Percentiles rank a stretch among this genome's conserved stretches.
These are phyloP conservation scores for Buphagus erythrorhynchus DNA, from an alignment of 2,797 vertebrate species.

Conservation along the genomic window DNA sequence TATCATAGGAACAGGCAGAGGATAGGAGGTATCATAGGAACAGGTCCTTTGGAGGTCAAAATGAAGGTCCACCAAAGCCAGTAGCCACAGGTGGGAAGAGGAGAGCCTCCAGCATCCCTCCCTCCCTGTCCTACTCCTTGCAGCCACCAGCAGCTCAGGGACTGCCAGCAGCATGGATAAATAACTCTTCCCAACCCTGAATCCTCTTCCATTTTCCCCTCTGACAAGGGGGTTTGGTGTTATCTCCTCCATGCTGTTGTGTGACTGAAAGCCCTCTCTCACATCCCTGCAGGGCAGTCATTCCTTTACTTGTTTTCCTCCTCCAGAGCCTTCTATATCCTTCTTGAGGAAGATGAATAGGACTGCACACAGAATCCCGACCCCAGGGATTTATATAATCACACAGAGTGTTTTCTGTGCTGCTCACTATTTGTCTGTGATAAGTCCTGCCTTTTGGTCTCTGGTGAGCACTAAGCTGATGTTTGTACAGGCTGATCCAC, in stretches of 20 bases:
- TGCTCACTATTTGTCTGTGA: neutral
- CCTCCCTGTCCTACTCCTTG: neutral
- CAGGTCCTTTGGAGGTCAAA: neutral
- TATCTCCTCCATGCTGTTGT: neutral
- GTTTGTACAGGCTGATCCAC: neutral
- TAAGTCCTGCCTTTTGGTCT: neutral
- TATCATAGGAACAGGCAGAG: neutral
- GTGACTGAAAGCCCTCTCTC: neutral
- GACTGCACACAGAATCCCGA: neutral
- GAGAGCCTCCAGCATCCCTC: neutral
- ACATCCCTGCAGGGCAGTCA: neutral
- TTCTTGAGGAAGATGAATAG: neutral
- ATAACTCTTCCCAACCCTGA: neutral
- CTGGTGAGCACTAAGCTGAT: neutral
- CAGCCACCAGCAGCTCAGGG: neutral
- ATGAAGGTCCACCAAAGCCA: neutral
- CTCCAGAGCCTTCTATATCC: neutral
- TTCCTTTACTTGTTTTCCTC: neutral
- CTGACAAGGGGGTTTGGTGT: neutral
- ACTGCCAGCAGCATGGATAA: neutral
- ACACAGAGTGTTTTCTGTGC: neutral
- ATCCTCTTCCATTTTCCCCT: neutral
- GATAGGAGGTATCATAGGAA: neutral
- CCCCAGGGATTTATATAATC: neutral
- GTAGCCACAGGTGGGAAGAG: neutral